Conservation (phyloP, 2,113 vertebrate genomes). For the Atractosteus spatula region DNA sequence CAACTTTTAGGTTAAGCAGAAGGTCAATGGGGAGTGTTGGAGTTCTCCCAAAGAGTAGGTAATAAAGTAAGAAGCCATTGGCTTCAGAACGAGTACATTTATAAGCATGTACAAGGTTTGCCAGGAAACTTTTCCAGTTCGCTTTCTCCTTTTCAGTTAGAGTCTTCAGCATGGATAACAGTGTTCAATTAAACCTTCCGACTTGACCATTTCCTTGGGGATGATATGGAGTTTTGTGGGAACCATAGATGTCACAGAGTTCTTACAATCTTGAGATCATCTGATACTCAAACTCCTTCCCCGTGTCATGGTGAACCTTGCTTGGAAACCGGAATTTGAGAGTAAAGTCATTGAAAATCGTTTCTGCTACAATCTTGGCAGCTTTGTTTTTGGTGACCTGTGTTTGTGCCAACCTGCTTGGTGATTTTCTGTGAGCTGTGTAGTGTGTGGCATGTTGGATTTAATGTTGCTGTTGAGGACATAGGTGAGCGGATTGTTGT, state of each 20-base stretch:
- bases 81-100: slow-evolving; percentile 11
- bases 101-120: slow-evolving; percentile 10
- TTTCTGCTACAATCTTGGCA: slow-evolving; percentile 5
- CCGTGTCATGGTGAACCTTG: slow-evolving; percentile 13
- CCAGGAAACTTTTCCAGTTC: slow-evolving; percentile 1
- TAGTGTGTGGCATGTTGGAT: too few relatives aligned
- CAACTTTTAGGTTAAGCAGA: not conserved
- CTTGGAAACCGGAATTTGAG: slow-evolving; percentile 11
- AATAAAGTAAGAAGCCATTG: not conserved
- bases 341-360: slow-evolving; percentile 15
- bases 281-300: slow-evolving; percentile 14
- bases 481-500: too few relatives aligned
- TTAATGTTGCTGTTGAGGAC: too few relatives aligned
- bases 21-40: not conserved
- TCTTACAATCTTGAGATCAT: slow-evolving; percentile 1
- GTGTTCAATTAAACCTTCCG: slow-evolving; percentile 1
- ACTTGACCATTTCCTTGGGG: slow-evolving; percentile 12
- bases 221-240: slow-evolving; percentile 6
- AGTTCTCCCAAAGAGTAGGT: not conserved
- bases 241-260: not conserved
- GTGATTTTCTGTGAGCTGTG: too few relatives aligned
- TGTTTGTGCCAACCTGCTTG: too few relatives aligned
- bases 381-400: not conserved
- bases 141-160: not conserved
- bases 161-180: not conserved